Conservation (phyloP, 2,888 invertebrate genomes). For the Eristalis arbustorum region DNA sequence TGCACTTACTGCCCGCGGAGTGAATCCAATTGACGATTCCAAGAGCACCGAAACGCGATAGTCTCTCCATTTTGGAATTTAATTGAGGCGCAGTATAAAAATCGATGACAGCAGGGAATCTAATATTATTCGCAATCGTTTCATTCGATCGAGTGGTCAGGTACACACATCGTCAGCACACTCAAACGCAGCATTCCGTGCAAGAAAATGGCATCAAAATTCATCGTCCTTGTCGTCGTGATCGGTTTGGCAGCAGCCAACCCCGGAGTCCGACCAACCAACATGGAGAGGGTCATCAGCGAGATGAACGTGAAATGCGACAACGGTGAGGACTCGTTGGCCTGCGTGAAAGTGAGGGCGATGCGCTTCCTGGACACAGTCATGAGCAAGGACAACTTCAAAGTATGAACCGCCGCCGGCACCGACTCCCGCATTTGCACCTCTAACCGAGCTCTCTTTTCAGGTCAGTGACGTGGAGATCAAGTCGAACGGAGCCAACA, state of each 20-base stretch:
- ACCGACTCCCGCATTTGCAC: neutral
- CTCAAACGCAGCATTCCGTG: constrained; percentile 10
- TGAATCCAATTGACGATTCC: constrained; percentile 56
- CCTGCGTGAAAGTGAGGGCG: constrained; percentile 91
- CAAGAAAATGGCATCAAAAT: constrained; percentile 73
- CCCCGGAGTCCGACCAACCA: constrained; percentile 83
- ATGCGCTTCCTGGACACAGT: constrained; percentile 89
- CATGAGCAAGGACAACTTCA: constrained; percentile 89
- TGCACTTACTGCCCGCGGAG: neutral
- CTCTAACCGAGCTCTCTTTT: constrained; percentile 31
- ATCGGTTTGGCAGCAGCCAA: constrained; percentile 83
- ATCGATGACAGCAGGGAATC: constrained; percentile 80
- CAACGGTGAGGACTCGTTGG: constrained; percentile 88
- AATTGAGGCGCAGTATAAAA: constrained; percentile 77
- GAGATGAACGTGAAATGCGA: constrained; percentile 89
- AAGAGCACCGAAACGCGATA: constrained; percentile 53
- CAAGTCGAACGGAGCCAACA: constrained; percentile 85
- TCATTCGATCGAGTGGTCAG: constrained; percentile 77
- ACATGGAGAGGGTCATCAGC: constrained; percentile 87
- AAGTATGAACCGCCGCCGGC: constrained; percentile 81
- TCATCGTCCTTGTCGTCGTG: constrained; percentile 80
- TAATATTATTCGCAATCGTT: constrained; percentile 80
- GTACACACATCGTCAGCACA: constrained; percentile 45
- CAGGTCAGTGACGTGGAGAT: constrained; percentile 90
- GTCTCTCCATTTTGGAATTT: constrained; percentile 64